These are phyloP conservation scores for Nothoprocta perdicaria DNA, from an alignment of 2,113 vertebrate species.

Conservation along the genomic window DNA sequence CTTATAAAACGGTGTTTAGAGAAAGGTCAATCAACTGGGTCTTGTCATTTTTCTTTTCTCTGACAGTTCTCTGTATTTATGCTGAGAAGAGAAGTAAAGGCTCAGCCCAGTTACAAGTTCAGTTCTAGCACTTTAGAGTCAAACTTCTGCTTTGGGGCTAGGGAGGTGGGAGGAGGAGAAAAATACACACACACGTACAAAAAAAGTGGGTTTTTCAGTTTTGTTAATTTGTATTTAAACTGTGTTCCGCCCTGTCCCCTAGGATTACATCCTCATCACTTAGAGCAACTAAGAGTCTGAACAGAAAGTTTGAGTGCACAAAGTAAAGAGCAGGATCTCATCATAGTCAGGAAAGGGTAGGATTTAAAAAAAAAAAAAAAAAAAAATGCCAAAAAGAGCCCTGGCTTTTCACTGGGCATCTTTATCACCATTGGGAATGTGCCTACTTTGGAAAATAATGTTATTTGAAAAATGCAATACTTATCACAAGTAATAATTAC, in stretches of 20 bases:
- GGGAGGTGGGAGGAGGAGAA: no score
- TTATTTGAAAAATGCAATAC: no score
- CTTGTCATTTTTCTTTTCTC: not conserved
- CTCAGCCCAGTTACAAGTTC: not conserved
- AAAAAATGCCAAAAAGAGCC: not conserved
- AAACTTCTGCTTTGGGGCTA: not conserved
- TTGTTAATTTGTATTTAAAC: not conserved
- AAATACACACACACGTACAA: no score
- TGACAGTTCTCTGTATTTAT: not conserved
- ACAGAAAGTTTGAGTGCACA: not conserved
- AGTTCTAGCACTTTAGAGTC: not conserved
- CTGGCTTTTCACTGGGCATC: not conserved
- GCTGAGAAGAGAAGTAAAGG: not conserved
- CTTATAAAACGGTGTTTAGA: not conserved
- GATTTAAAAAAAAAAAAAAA: not conserved
- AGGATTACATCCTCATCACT: not conserved
- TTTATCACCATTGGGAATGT: not conserved
- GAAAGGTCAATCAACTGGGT: not conserved
- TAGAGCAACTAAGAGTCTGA: fast-evolving
- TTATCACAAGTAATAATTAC: not conserved
- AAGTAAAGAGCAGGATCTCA: not conserved
- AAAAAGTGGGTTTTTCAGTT: not conserved
- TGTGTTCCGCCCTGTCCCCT: not conserved
- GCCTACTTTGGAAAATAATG: not conserved
- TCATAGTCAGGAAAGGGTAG: not conserved